Percentiles rank a stretch among this genome's conserved stretches.
These are phyloP conservation scores for Petromus typicus DNA, from an alignment of 2,113 vertebrate species.

Conservation along the genomic window DNA sequence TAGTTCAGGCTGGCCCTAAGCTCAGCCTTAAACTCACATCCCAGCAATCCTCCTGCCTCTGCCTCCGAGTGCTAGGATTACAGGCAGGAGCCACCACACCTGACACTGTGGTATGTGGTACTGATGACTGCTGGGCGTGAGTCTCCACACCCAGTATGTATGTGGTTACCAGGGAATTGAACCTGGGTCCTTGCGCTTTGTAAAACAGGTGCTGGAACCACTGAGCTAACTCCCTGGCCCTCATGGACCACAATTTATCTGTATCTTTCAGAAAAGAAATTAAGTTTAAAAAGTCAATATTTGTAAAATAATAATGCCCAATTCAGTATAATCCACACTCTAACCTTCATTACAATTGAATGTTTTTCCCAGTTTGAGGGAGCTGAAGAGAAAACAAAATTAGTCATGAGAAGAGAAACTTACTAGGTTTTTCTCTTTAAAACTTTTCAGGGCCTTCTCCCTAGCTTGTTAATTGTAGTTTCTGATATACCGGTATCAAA, in stretches of 20 bases:
- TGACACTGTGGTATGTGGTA: no score
- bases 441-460: background rate
- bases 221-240: no score
- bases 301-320: background rate
- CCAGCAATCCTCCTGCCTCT: no score
- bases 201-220: no score
- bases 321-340: background rate
- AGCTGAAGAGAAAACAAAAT: background rate
- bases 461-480: background rate
- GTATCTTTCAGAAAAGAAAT: background rate
- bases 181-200: no score
- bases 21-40: no score
- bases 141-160: no score
- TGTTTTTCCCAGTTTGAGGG: background rate
- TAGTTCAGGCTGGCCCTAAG: no score
- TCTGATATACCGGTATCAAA: background rate
- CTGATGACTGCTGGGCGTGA: no score
- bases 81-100: no score
- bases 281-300: background rate
- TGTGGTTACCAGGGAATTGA: no score
- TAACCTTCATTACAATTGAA: background rate
- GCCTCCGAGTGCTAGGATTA: no score
- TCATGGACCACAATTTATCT: background rate
- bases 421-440: background rate
- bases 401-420: background rate